phyloP scores from a whole-genome alignment of 1,140 invertebrate species.

The Panagrolaimus sp. region DNA sequence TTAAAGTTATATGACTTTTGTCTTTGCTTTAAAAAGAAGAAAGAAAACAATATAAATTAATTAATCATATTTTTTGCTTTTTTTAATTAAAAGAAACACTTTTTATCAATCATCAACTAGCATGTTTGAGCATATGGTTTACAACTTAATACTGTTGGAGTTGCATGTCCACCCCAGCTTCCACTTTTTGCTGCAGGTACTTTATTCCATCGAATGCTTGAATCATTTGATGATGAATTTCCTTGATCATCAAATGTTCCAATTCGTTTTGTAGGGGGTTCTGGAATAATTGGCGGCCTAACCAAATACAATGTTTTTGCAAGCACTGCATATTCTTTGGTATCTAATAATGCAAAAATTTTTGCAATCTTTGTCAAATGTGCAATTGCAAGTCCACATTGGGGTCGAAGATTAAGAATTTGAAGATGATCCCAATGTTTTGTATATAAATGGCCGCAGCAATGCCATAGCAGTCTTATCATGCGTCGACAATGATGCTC shows the following conservation, averaged over 20 bases:
- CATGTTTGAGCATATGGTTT: constrained; percentile 45
- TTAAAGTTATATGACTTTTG: no score
- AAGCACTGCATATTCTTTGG: constrained; percentile 46
- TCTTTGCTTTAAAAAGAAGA: no score
- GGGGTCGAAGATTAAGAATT: constrained; percentile 50
- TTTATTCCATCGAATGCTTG: constrained; percentile 31
- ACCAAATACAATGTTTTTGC: constrained; percentile 45
- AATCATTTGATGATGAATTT: constrained; percentile 10
- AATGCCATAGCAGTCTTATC: constrained; percentile 52
- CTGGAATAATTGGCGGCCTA: constrained; percentile 32
- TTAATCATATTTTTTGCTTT: no score
- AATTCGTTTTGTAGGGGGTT: constrained; percentile 28
- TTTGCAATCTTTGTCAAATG: constrained; percentile 44
- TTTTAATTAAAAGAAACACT: no score
- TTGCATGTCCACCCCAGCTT: constrained; percentile 54
- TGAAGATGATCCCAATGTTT: constrained; percentile 55
- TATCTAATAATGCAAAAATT: constrained; percentile 43
- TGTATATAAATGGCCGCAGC: constrained; percentile 52
- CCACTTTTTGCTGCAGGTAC: constrained; percentile 54
- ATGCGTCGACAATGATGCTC: constrained; percentile 41
- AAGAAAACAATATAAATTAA: no score
- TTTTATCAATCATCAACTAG: constrained; percentile 12
- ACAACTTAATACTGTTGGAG: constrained; percentile 35
- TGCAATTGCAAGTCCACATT: constrained; percentile 51
- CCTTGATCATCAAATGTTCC: constrained; percentile 29